Evolutionary conservation across 2,797 vertebrate genomes (phyloP).

Genomic region (Rhyacichthys aspro): DNA sequence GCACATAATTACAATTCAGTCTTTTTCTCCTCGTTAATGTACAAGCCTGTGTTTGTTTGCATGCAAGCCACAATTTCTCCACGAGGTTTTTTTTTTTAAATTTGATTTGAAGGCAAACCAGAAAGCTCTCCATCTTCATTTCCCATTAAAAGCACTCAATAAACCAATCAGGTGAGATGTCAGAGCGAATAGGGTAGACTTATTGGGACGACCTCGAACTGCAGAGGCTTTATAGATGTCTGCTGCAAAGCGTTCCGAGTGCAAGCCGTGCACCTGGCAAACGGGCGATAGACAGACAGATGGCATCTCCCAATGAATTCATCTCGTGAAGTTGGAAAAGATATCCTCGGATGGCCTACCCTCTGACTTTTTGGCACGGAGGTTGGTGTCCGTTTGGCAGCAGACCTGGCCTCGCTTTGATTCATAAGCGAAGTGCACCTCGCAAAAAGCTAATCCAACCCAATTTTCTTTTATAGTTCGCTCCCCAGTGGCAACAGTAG

Average conservation of each 20-base stretch:
- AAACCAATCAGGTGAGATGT: conserved; percentile 19
- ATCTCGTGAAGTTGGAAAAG: conserved; percentile 67
- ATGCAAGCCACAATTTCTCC: not conserved
- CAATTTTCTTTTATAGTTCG: conserved; percentile 6
- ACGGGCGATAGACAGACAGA: conserved; percentile 70
- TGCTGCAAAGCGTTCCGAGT: conserved; percentile 50
- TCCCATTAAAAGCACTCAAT: conserved; percentile 18
- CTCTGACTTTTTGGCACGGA: conserved; percentile 62
- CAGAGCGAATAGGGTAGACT: conserved; percentile 13
- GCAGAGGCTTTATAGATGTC: conserved; percentile 43
- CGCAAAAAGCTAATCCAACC: not conserved
- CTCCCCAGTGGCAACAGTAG: conserved; percentile 42
- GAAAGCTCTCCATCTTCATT: conserved; percentile 3
- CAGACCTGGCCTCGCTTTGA: conserved; percentile 48
- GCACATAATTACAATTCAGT: conserved; percentile 1
- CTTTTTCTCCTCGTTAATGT: conserved; percentile 11
- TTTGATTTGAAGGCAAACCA: no score
- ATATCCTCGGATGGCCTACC: conserved; percentile 67
- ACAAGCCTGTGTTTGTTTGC: not conserved
- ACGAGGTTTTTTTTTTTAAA: no score
- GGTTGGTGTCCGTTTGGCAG: conserved; percentile 54
- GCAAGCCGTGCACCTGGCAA: conserved; percentile 50
- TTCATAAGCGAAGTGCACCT: conserved; percentile 11
- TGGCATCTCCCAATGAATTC: conserved; percentile 69
- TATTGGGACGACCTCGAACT: conserved; percentile 12